Evolutionary conservation across 2,888 invertebrate species (phyloP), one percentile per base, ranked within the genome.

Genomic region (Eurytoma californica): DNA sequence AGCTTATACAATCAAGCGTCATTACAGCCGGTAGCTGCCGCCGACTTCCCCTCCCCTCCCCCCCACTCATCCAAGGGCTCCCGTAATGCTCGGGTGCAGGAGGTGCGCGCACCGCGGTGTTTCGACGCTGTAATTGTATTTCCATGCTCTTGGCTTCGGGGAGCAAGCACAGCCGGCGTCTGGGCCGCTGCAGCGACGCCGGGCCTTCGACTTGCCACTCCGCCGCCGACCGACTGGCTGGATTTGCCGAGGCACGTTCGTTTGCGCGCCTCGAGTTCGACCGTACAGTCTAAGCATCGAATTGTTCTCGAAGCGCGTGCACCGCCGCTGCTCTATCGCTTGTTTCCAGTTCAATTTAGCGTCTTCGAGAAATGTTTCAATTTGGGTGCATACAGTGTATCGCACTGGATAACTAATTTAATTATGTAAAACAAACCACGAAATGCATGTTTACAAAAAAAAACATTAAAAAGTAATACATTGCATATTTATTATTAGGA

Each of bases 1-100:
- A 86, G 87, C 83, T 89, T 87, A 88, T 87, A 89, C 89, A 90
- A 90, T 90, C 88, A 89, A 85, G 87, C 89, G 83, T 88, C 89
- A 87, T 90, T 89, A 89, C 87, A 85, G 82, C 70, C 80, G 82
- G 80, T 82, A 82, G 81, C 82, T 77, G 73, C 20, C 39, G 72
- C 61, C 51, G 7, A 47, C 74, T 65, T 58, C 69, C 73, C 66
- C 55, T 39, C 69, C 24, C 2, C 30, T 60, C 47, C 28, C 49
- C 47, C n/a, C n/a, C n/a, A n/a, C n/a, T n/a, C n/a, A n/a, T n/a
- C n/a, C n/a, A n/a, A n/a, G 18, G 77, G 49, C 78, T 77, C 72
- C 78, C 72, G 77, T 72, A 77, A 76, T 81, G 76, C 76, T 76
- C 82, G 63, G 55, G 72, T 80, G 74, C 79, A 73, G 72, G 24